Evolutionary conservation across 2,888 invertebrate genomes (phyloP).

Genomic region (Ceramica pisi): DNA sequence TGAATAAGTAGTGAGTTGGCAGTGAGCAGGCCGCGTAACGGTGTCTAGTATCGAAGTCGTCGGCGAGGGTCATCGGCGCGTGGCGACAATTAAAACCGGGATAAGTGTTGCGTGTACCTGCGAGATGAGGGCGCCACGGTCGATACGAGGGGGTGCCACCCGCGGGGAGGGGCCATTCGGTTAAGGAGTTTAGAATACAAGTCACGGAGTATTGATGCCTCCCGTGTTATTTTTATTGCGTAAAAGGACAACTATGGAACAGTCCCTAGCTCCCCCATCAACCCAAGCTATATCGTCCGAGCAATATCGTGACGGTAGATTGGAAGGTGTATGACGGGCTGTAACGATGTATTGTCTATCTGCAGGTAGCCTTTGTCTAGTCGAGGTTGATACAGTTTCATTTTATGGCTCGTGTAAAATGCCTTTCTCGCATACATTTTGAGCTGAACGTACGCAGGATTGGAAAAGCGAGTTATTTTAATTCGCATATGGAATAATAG

Average conservation of each 20-base stretch:
- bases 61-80: conserved; percentile 86
- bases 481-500: conserved; percentile 43
- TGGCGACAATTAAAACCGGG: conserved; percentile 90
- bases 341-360: conserved; percentile 50
- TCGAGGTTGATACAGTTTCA: conserved; percentile 1
- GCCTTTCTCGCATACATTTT: conserved; percentile 14
- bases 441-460: not conserved
- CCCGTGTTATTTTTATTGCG: conserved; percentile 73
- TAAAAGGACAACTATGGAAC: conserved; percentile 61
- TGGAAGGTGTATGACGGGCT: conserved; percentile 35
- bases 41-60: conserved; percentile 72
- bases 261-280: conserved; percentile 62
- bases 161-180: conserved; percentile 79
- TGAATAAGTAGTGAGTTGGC: conserved; percentile 71
- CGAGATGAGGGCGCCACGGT: conserved; percentile 89
- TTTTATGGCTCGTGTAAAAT: conserved; percentile 22
- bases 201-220: conserved; percentile 86
- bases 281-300: conserved; percentile 17
- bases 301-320: conserved; percentile 25
- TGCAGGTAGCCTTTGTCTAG: conserved; percentile 49
- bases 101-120: conserved; percentile 90
- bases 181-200: conserved; percentile 89
- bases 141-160: conserved; percentile 83
- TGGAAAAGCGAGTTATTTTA: conserved; percentile 8
- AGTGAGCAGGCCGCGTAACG: conserved; percentile 70